These are phyloP conservation scores for Melipona bicolor DNA, from an alignment of 2,888 invertebrate species.

Conservation along the genomic window DNA sequence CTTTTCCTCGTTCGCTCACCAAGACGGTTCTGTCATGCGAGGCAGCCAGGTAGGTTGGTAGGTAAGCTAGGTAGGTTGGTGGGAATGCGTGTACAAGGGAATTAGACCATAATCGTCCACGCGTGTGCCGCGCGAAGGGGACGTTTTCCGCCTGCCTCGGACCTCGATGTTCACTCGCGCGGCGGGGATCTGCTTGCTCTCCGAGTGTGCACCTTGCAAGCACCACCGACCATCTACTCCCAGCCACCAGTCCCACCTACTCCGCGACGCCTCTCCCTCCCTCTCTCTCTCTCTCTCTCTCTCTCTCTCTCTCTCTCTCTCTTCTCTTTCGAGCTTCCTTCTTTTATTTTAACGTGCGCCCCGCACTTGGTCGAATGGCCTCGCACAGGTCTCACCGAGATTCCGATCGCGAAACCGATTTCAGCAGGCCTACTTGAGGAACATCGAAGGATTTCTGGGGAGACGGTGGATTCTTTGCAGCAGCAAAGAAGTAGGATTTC, in stretches of 20 bases:
- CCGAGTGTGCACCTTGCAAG: slow-evolving; percentile 18
- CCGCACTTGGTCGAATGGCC: background rate
- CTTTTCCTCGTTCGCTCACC: slow-evolving; percentile 75
- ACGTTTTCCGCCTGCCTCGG: slow-evolving; percentile 73
- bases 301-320: background rate
- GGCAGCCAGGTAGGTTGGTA: slow-evolving; percentile 79
- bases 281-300: slow-evolving; percentile 13
- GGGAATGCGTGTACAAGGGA: slow-evolving; percentile 80
- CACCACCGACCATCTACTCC: slow-evolving; percentile 6
- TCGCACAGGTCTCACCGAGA: background rate
- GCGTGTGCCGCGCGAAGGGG: slow-evolving; percentile 77
- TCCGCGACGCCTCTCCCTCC: slow-evolving; percentile 9
- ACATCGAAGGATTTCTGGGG: background rate
- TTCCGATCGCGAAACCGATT: background rate
- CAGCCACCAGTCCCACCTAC: background rate
- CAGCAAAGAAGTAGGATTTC: too few species aligned
- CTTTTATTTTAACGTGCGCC: background rate
- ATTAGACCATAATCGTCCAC: slow-evolving; percentile 83
- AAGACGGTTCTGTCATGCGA: slow-evolving; percentile 66
- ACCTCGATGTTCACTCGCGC: slow-evolving; percentile 76
- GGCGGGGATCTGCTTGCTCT: slow-evolving; percentile 49
- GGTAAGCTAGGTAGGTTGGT: slow-evolving; percentile 80
- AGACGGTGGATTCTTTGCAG: background rate
- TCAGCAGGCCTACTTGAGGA: background rate
- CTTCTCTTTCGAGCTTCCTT: background rate